A percentile compares a stretch with the other conserved stretches of the same genome.
Conservation (phyloP, 2,113 vertebrate genomes). For the Symphodus melops region DNA sequence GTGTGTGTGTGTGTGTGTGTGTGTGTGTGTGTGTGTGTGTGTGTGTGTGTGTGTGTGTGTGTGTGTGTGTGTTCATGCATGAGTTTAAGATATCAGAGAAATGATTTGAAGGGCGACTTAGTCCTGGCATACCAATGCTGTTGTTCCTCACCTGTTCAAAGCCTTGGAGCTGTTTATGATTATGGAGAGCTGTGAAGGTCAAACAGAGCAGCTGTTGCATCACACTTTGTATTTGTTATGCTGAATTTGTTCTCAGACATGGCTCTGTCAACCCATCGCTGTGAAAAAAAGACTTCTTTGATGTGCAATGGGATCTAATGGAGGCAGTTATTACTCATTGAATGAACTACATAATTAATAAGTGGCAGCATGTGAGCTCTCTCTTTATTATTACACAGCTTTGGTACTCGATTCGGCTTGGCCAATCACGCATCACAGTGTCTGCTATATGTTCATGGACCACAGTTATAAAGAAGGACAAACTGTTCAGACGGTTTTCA, state of each 20-base stretch:
- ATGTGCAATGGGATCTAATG: slow-evolving; percentile 34
- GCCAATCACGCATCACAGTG: no score
- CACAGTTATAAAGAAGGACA: no score
- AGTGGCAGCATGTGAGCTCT: not conserved
- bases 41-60: slow-evolving; percentile 16
- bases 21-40: slow-evolving; percentile 19
- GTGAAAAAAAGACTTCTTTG: slow-evolving; percentile 18
- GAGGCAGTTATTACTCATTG: slow-evolving; percentile 15
- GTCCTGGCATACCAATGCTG: slow-evolving; percentile 47
- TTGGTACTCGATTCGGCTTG: no score
- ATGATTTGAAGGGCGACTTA: slow-evolving; percentile 37
- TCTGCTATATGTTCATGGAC: no score
- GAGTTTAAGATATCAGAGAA: slow-evolving; percentile 32
- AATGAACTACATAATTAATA: slow-evolving; percentile 30
- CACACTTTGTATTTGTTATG: slow-evolving; percentile 47
- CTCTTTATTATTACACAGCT: not conserved
- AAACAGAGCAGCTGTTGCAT: slow-evolving; percentile 44
- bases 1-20: slow-evolving; percentile 17
- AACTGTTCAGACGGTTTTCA: no score
- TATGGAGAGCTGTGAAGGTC: slow-evolving; percentile 47
- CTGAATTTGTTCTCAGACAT: slow-evolving; percentile 29
- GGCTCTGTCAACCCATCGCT: slow-evolving; percentile 18
- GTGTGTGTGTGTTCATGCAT: slow-evolving; percentile 1
- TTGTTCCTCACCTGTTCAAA: slow-evolving; percentile 42
- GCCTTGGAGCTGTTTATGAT: slow-evolving; percentile 39